Evolutionary conservation across 2,797 vertebrate species (phyloP), one percentile per base, ranked within the genome.

Genomic region (Rachycentron canadum): DNA sequence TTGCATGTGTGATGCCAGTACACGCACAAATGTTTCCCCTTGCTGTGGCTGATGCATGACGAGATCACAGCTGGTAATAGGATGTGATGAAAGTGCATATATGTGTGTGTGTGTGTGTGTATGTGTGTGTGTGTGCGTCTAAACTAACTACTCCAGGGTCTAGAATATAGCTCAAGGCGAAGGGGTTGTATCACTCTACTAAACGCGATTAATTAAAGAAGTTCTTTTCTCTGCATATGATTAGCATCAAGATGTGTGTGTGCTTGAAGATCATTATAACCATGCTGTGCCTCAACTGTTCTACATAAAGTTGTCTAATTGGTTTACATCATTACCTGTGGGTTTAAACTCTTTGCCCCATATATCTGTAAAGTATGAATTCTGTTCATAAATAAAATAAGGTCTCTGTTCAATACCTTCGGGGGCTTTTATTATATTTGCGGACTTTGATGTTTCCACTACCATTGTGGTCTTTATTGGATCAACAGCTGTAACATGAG

Each of bases 131-230:
- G 52, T 62, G 53, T 30, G 75, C 56, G 60, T 64, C 53, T 68
- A 67, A 75, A 76, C 28, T 52, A 45, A 79, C 71, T 17, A 66
- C 86, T 73, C 56, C 76, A 66, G 79, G 70, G 76, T 78, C 30
- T 82, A 25, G 71, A 81, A 73, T 73, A 52, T 34, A 85, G 79
- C 86, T 87, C 3, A 50, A 79, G 83, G 88, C 49, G 10, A 76
- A 71, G 23, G 63, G 66, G 87, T 87, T 87, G 81, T 86, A 90
- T 83, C 86, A 84, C 72, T 80, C 81, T 34, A 30, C 82, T 86
- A 88, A 90, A 86, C 2, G 57, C 84, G 75, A 92, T 91, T 91
- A 90, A 92, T 91, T 90, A 86, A 90, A 89, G 81, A 78, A 79
- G 58, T 78, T 85, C 71, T 90, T 89, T 78, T 85, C 71, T 90